Evolutionary conservation across 2,888 invertebrate genomes (phyloP), one percentile per base, ranked within the genome.

Genomic region (Orchesellides sinensis): DNA sequence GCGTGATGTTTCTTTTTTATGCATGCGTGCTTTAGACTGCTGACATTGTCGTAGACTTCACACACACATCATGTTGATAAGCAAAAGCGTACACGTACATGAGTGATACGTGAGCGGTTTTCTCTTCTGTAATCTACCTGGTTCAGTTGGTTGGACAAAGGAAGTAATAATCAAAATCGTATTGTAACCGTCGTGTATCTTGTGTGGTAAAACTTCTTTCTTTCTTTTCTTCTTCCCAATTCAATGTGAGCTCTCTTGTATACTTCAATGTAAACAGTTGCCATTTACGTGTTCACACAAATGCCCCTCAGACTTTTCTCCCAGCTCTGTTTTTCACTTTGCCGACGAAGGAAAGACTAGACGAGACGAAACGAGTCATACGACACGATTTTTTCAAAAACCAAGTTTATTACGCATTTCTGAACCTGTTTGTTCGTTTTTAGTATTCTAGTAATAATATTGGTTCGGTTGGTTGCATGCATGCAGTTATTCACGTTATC

Each of bases 241-340:
- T 40, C 40, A 14, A 2, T n/a, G n/a, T 40, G 10, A n/a, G 2
- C 40, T 40, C 10, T 40, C 14, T 40, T 40, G 40, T 65, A 32
- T 65, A 63, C 63, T 74, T 74, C 74, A 72, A 61, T 72, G 70
- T 72, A 72, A 54, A 74, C 65, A 74, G 35, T 35, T 74, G 74
- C 40, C 40, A 63, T 1, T 63, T 63, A 40, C 63, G 40, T 21
- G 10, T 63, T 19, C 21, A 40, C 40, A 21, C 63, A n/a, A n/a
- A 40, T 40, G 63, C 17, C 40, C 10, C 32, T 23, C 14, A n/a
- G 14, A 63, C 63, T 40, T 63, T 63, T 63, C 63, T 63, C 63
- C 63, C 63, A 63, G 21, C 63, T 19, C 23, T 40, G n/a, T 29
- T 23, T 63, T 40, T 63, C 63, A 23, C 40, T n/a, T n/a, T n/a